A percentile compares a stretch with the other conserved stretches of the same genome.
Conservation (phyloP, 1,140 invertebrate species). For the Orussus abietinus region DNA sequence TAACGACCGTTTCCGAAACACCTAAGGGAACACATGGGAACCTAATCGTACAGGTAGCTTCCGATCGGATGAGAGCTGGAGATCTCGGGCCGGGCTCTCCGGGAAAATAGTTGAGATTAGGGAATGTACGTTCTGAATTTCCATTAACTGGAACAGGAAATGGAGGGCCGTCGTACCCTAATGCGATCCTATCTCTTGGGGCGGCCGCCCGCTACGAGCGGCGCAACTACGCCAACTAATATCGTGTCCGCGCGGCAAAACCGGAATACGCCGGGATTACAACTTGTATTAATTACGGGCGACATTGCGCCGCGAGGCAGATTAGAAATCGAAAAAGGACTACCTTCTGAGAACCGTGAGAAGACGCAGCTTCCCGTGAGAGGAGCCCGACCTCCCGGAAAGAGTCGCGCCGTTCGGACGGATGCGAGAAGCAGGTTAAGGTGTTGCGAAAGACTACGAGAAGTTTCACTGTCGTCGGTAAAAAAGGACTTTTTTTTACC, state of each 20-base stretch:
- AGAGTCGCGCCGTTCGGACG: slow-evolving; percentile 2
- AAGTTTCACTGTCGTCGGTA: background rate
- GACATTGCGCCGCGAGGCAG: slow-evolving; percentile 46
- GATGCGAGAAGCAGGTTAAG: slow-evolving; percentile 14
- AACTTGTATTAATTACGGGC: slow-evolving; percentile 54
- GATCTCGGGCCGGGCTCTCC: too few relatives aligned
- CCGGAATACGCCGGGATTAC: slow-evolving; percentile 50
- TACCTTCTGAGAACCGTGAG: too few relatives aligned
- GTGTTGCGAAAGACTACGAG: background rate
- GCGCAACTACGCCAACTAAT: slow-evolving; percentile 46
- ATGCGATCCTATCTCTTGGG: slow-evolving; percentile 46
- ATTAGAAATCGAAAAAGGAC: slow-evolving; percentile 51
- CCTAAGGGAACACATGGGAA: slow-evolving; percentile 10
- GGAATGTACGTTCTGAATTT: slow-evolving; percentile 47
- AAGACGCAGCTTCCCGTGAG: too few relatives aligned
- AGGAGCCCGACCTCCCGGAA: slow-evolving; percentile 6
- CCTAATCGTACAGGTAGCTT: slow-evolving; percentile 35
- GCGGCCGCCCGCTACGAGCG: slow-evolving; percentile 25
- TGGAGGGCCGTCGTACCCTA: slow-evolving; percentile 36
- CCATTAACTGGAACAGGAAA: slow-evolving; percentile 51
- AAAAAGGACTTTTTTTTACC: too few relatives aligned
- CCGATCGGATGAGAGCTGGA: too few relatives aligned
- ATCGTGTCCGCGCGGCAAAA: slow-evolving; percentile 49
- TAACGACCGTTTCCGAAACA: background rate
- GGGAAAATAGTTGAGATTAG: slow-evolving; percentile 47